These are phyloP conservation scores for Serripes groenlandicus DNA, from an alignment of 2,888 invertebrate species.

Conservation along the genomic window DNA sequence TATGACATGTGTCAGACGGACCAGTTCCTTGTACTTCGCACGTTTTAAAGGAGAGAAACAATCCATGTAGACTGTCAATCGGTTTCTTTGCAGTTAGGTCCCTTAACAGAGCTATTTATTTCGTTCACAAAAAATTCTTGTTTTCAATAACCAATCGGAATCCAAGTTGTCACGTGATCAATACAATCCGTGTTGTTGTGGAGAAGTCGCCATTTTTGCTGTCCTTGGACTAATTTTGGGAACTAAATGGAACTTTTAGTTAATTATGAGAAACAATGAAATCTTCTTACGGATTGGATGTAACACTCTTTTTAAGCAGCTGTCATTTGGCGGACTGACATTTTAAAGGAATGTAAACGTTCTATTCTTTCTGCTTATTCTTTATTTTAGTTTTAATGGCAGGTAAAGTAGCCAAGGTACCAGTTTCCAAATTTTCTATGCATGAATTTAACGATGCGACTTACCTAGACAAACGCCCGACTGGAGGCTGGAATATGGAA, in stretches of 20 bases:
- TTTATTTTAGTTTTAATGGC: conserved; percentile 69
- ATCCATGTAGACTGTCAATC: too few relatives aligned
- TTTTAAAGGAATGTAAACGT: conserved; percentile 7
- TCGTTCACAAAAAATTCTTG: conserved; percentile 12
- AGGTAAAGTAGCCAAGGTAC: conserved; percentile 79
- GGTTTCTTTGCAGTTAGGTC: too few relatives aligned
- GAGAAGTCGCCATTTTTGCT: conserved; percentile 82
- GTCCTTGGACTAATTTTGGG: conserved; percentile 57
- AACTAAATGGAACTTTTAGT: conserved; percentile 3
- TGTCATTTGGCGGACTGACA: background rate
- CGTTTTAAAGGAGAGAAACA: too few relatives aligned
- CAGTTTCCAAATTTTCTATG: conserved; percentile 82
- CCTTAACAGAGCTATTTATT: background rate
- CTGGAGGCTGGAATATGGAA: conserved; percentile 85
- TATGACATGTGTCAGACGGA: too few relatives aligned
- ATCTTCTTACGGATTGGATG: conserved; percentile 1
- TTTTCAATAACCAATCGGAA: conserved; percentile 56
- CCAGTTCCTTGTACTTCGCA: too few relatives aligned
- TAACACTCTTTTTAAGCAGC: background rate
- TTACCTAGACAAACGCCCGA: conserved; percentile 78
- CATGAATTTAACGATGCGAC: conserved; percentile 81
- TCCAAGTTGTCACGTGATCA: conserved; percentile 81
- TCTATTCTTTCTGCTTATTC: conserved; percentile 18
- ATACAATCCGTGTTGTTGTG: conserved; percentile 83
- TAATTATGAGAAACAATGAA: conserved; percentile 38